Conservation (phyloP, 2,888 invertebrate species). For the Eupithecia centaureata region DNA sequence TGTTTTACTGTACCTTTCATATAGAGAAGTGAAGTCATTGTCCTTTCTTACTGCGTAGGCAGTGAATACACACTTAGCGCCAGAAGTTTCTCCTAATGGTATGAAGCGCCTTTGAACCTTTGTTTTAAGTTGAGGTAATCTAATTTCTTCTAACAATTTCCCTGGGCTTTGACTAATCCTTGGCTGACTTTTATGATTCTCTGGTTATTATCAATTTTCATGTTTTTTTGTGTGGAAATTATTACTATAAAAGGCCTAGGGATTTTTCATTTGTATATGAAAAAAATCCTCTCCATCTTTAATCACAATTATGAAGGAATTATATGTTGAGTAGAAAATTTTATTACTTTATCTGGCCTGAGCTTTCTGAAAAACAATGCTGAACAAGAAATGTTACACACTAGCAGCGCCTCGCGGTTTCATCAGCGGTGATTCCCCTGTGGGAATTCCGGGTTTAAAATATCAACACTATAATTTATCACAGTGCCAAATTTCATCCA, state of each 20-base stretch:
- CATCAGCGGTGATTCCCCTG: too few relatives aligned
- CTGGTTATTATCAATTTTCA: slow-evolving; percentile 4
- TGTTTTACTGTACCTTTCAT: slow-evolving; percentile 6
- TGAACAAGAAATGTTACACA: too few relatives aligned
- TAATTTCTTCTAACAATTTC: slow-evolving; percentile 17
- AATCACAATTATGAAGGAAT: too few relatives aligned
- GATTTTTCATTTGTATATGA: not conserved
- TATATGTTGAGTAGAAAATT: not conserved
- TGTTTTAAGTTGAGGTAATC: slow-evolving; percentile 32
- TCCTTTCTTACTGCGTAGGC: slow-evolving; percentile 28
- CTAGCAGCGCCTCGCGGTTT: too few relatives aligned
- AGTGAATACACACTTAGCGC: slow-evolving; percentile 33
- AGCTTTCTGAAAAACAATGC: too few relatives aligned
- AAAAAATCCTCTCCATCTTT: too few relatives aligned
- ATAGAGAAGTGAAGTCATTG: slow-evolving; percentile 16
- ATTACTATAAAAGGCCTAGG: not conserved
- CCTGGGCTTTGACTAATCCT: slow-evolving; percentile 3
- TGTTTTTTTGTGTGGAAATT: slow-evolving; percentile 1
- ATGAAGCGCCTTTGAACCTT: slow-evolving; percentile 27
- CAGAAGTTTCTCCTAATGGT: slow-evolving; percentile 30
- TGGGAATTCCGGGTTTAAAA: too few relatives aligned
- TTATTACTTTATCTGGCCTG: too few relatives aligned
- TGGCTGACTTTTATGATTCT: slow-evolving; percentile 4
- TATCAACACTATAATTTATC: too few relatives aligned
- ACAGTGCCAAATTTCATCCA: too few relatives aligned